A percentile compares a stretch with the other conserved stretches of the same genome.
Evolutionary conservation across 2,113 vertebrate genomes (phyloP).

Genomic region (Sprattus sprattus): DNA sequence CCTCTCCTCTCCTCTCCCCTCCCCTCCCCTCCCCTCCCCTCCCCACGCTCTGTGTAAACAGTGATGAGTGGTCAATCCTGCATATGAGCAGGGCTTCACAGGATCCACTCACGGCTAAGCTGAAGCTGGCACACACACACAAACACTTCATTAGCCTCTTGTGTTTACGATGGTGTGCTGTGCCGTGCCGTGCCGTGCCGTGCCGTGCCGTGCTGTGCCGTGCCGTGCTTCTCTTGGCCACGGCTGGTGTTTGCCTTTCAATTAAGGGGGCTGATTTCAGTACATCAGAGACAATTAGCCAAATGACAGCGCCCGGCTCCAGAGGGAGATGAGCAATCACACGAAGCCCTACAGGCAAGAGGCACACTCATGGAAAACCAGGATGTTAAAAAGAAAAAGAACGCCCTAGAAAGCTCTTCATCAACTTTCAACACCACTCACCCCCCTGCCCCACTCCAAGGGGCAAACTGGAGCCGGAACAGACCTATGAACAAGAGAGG

Average conservation of each 20-base stretch:
- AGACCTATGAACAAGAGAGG: not conserved
- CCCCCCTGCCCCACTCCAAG: not conserved
- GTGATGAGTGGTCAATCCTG: not conserved
- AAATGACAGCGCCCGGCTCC: not conserved
- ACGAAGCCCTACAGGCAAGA: not conserved
- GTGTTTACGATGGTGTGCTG: not conserved
- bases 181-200: no score
- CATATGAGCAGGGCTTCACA: not conserved
- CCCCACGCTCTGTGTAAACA: not conserved
- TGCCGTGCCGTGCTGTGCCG: no score
- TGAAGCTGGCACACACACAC: not conserved
- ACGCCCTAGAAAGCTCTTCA: not conserved
- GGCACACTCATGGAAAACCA: not conserved
- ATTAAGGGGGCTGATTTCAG: slow-evolving; percentile 2
- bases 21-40: no score
- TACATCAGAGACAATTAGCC: slow-evolving; percentile 8
- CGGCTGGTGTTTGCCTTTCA: slow-evolving; percentile 10
- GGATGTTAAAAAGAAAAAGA: not conserved
- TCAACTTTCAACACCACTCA: not conserved
- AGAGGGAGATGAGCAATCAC: not conserved
- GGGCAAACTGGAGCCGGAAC: not conserved
- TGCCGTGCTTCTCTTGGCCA: no score
- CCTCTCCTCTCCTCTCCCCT: no score
- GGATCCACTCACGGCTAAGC: not conserved
- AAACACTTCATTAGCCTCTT: not conserved